Evolutionary conservation across 1,140 invertebrate genomes (phyloP), one percentile per base, ranked within the genome.

Genomic region (Halictus rubicundus): DNA sequence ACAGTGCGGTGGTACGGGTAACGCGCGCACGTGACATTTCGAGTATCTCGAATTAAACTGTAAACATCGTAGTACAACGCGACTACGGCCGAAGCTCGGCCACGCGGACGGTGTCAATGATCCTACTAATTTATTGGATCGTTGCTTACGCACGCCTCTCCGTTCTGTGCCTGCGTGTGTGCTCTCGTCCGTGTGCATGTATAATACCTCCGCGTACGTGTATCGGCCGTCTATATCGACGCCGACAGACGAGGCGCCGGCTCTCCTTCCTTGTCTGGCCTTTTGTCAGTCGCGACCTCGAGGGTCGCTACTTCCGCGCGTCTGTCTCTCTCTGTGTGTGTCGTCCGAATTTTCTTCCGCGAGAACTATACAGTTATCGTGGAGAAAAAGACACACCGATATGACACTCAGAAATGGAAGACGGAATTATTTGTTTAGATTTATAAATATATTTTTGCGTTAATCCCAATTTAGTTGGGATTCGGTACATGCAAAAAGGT

Each of bases 91-190:
- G 65, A 69, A 32, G 54, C 57, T 46, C 77, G 54, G 68, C 68
- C 82, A 78, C 83, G 80, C 70, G 71, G 63, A 74, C 76, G 83
- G 88, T 89, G 89, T 89, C 89, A 88, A 90, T 90, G 89, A 89
- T 90, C 84, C 69, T 77, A 59, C 83, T 86, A 52, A 89, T 89
- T 90, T 90, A 90, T 90, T 89, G 88, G 87, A 89, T 90, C 87
- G 88, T 75, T 85, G 77, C 78, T 78, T 68, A 78, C 80, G 81
- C 84, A 60, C 66, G 73, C 25, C 12, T 32, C 60, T 82, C 57
- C 78, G 57, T 61, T 52, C 14, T 4, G 6, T 52, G 5, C 57
- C 42, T n/a, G 52, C 54, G 54, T 57, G 21, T 52, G 54, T 7
- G n/a, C 61, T 27, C 7, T 37, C 60, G 21, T n/a, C 32, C 61